phyloP scores from a whole-genome alignment of 2,797 vertebrate genomes.

The Pogonophryne albipinna region DNA sequence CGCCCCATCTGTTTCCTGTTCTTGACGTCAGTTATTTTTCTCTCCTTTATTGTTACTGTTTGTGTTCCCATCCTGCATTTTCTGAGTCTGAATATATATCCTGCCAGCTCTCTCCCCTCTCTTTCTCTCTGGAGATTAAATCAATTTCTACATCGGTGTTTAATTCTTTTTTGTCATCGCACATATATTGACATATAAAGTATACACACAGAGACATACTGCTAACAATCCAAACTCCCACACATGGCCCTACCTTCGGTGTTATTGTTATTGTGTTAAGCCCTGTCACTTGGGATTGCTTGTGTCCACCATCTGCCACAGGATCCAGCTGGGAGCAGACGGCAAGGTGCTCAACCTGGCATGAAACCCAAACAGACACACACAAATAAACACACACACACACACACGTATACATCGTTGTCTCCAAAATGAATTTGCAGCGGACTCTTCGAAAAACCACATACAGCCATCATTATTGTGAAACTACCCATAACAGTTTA shows the following conservation, averaged over 20 bases:
- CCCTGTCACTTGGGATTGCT: slow-evolving; percentile 51
- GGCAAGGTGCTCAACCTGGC: slow-evolving; percentile 47
- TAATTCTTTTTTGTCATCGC: slow-evolving; percentile 27
- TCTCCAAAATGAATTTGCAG: slow-evolving; percentile 7
- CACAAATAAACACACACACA: slow-evolving; percentile 5
- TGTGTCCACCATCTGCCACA: slow-evolving; percentile 77
- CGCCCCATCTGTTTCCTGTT: slow-evolving; percentile 50
- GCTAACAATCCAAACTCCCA: slow-evolving; percentile 17
- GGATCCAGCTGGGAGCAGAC: slow-evolving; percentile 53
- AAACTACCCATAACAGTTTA: slow-evolving; percentile 2
- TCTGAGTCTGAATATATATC: slow-evolving; percentile 41
- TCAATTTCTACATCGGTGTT: slow-evolving; percentile 23
- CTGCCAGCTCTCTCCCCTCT: slow-evolving; percentile 27
- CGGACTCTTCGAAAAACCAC: not conserved
- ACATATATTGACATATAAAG: slow-evolving; percentile 25
- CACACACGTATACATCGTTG: slow-evolving; percentile 8
- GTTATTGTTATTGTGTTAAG: slow-evolving; percentile 42
- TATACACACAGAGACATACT: slow-evolving; percentile 6
- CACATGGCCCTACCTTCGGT: slow-evolving; percentile 32
- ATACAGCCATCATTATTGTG: slow-evolving; percentile 19
- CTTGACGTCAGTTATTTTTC: slow-evolving; percentile 35
- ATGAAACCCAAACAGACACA: slow-evolving; percentile 41
- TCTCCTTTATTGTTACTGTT: slow-evolving; percentile 40
- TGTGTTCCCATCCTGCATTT: slow-evolving; percentile 20
- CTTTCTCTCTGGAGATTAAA: slow-evolving; percentile 37